Base-by-base conservation (phyloP, 2,113 vertebrate species). In the Colaptes auratus region DNA sequence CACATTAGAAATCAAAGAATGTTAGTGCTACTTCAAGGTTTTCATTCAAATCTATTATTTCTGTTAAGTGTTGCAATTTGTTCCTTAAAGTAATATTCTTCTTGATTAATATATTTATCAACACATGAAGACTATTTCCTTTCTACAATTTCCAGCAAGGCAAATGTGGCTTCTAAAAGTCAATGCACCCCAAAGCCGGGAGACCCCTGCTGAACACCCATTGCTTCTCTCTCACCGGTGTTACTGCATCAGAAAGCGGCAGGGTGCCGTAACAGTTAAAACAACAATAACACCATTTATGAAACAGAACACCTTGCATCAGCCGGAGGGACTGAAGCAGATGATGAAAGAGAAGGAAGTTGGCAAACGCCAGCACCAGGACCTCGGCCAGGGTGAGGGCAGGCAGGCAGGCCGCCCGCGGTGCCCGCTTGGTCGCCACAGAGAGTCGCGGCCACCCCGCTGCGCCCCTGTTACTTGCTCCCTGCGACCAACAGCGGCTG, bases 221-320 rank as follows among this genome's bases (percentile, higher is more conserved):
- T 5, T 3, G 3, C 72, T 2, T 0, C 24, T 4, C 71, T 12
- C 15, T 6, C n/a, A 3, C 60, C 36, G 56, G 52, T 16, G 70
- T 0, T 31, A 4, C 6, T 0, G 2, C 1, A 20, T 9, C 66
- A 0, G 13, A 28, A 15, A 9, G 82, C 30, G 39, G 69, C 64
- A 1, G 36, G 25, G 55, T 5, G 60, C 60, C 92, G 31, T n/a
- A 8, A 6, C 64, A 4, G 17, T 1, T 3, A 5, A 1, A 48
- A 56, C 65, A 24, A 28, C 81, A 25, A 8, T 1, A 9, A 10
- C 67, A 0, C 10, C 3, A 3, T 28, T 84, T 52, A 64, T 14
- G 75, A 58, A 64, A 73, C 28, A 3, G 7, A 67, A 31, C 90
- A 69, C 88, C 91, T 88, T 88, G 94, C 94, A 63, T 88, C 92